A percentile compares a stretch with the other conserved stretches of the same genome.
These are phyloP conservation scores for Callimorpha dominula DNA, from an alignment of 2,888 invertebrate species.

Conservation along the genomic window DNA sequence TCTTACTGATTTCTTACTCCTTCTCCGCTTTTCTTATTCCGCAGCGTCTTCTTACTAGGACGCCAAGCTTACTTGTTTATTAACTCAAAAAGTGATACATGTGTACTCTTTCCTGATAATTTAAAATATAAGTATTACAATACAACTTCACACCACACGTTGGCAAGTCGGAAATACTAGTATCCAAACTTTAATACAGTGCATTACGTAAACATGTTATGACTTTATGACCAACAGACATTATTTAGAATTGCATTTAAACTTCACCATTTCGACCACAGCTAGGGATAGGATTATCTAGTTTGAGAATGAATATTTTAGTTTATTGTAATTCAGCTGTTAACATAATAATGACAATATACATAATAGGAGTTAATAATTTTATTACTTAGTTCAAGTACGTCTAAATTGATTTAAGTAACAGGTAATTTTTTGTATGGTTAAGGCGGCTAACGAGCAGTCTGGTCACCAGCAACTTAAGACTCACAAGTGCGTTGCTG, in stretches of 20 bases:
- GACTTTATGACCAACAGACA: slow-evolving; percentile 38
- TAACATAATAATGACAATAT: background rate
- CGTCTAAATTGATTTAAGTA: too few relatives aligned
- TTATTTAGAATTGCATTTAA: slow-evolving; percentile 38
- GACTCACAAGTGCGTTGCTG: too few relatives aligned
- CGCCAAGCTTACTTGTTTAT: background rate
- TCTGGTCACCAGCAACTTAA: too few relatives aligned
- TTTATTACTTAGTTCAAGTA: background rate
- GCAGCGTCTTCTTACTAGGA: background rate
- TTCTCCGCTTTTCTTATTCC: background rate
- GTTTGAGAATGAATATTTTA: slow-evolving; percentile 35
- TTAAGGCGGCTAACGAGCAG: too few relatives aligned
- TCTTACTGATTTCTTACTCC: background rate
- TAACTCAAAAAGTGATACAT: background rate
- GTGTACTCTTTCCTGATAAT: background rate
- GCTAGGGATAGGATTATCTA: slow-evolving; percentile 15
- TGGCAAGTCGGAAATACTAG: slow-evolving; percentile 20
- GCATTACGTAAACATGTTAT: slow-evolving; percentile 50
- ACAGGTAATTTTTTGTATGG: too few relatives aligned
- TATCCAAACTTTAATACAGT: slow-evolving; percentile 45
- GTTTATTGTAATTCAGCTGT: slow-evolving; percentile 3
- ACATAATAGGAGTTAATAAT: background rate
- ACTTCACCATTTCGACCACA: slow-evolving; percentile 38
- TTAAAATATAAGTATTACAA: background rate
- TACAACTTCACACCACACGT: slow-evolving; percentile 6